Evolutionary conservation across 2,797 vertebrate species (phyloP), one percentile per base, ranked within the genome.

Genomic region (Onychomys leucogaster): DNA sequence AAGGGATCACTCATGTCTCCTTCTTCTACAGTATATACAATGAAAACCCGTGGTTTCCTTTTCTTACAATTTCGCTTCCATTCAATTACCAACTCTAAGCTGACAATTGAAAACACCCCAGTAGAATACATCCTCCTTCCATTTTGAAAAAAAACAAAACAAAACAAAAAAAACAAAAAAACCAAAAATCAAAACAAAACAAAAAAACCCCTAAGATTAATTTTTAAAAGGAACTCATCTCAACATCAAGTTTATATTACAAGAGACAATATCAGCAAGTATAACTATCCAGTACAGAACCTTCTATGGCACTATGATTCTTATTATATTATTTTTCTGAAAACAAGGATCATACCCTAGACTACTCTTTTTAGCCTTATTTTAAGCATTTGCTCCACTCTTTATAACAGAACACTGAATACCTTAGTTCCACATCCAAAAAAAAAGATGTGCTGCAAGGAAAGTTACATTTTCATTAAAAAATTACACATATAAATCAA

Each of bases 401-500:
- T 99, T 99, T 98, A 99, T 98, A 99, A 99, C 98, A 98, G 98
- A 99, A 99, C 98, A 99, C 97, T 98, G 98, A 98, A 98, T 99
- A 99, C 98, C 98, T 99, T 98, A 98, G 98, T 98, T 98, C 98
- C 98, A 99, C 98, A 98, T 99, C 98, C 94, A 65, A 98, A 98
- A 98, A 98, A 96, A 98, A 98, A 98, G 98, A 99, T 99, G 98
- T 98, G 98, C 98, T 98, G 98, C 98, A 99, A 98, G 98, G 99
- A 99, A 97, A 98, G 98, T 98, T 98, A 98, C 98, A 98, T 98
- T 98, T 99, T 98, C 98, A 98, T 98, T 98, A 97, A 98, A 99
- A 99, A 99, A 99, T 98, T 98, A 99, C 98, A 98, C 98, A 98
- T 99, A 99, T 98, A 99, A 99, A 99, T 99, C 99, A 99, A 98